These are phyloP conservation scores for Chinchilla lanigera DNA, from an alignment of 2,113 vertebrate genomes.

Conservation along the genomic window DNA sequence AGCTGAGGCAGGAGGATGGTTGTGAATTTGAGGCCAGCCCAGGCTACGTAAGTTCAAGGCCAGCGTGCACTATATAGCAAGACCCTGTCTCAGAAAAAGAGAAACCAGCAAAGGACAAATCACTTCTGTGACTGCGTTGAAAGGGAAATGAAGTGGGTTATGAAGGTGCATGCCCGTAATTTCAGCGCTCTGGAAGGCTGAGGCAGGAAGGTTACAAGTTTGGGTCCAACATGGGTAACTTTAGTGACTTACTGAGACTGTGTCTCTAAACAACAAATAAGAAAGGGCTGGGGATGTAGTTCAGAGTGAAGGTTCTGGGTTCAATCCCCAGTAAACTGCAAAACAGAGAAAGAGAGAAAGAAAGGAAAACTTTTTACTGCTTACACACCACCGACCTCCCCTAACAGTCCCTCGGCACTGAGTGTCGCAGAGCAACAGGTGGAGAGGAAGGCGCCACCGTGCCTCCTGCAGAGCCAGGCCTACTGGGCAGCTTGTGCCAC, in stretches of 20 bases:
- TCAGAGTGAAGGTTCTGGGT: neutral
- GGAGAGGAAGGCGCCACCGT: no score
- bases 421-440: rapidly evolving
- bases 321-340: neutral
- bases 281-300: neutral
- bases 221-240: neutral
- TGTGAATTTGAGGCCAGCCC: neutral
- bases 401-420: rapidly evolving
- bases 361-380: neutral
- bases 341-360: neutral
- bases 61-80: neutral
- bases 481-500: rapidly evolving
- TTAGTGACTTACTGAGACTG: neutral
- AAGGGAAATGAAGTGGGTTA: neutral
- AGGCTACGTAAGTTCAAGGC: neutral
- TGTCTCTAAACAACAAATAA: neutral
- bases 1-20: neutral
- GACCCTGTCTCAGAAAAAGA: neutral
- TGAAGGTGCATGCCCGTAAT: neutral
- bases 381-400: neutral
- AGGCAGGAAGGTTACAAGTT: neutral
- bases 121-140: neutral
- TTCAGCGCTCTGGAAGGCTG: neutral
- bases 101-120: neutral
- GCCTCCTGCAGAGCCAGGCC: neutral